Evolutionary conservation across 1,140 invertebrate species (phyloP).

Genomic region (Cecropterus lyciades): DNA sequence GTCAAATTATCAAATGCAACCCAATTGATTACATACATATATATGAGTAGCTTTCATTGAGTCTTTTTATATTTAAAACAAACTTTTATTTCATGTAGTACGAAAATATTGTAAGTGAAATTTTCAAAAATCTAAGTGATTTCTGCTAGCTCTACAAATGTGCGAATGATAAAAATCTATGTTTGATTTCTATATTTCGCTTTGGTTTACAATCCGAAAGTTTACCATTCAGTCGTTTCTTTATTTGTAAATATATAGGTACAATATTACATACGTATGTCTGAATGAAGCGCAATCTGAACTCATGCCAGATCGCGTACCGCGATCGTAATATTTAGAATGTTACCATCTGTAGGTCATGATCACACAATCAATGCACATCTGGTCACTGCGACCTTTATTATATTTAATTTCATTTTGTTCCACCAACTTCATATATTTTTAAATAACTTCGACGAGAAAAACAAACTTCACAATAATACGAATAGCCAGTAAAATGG

Average conservation of each 20-base stretch:
- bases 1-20: too few species aligned
- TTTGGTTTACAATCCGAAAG: not conserved
- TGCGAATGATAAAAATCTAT: not conserved
- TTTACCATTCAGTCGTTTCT: conserved; percentile 2
- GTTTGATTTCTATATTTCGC: not conserved
- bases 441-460: not conserved
- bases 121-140: not conserved
- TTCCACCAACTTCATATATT: not conserved
- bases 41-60: too few species aligned
- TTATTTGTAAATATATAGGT: conserved; percentile 41
- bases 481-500: conserved; percentile 11
- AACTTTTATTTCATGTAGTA: too few species aligned
- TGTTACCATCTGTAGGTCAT: conserved; percentile 64
- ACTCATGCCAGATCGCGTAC: conserved; percentile 66
- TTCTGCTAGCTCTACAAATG: not conserved
- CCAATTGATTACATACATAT: too few species aligned
- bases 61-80: too few species aligned
- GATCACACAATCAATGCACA: conserved; percentile 50
- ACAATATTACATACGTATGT: conserved; percentile 47
- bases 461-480: not conserved
- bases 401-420: conserved; percentile 16
- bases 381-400: conserved; percentile 26
- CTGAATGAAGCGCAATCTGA: conserved; percentile 72
- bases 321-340: conserved; percentile 56
- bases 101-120: too few species aligned